Percentiles rank a stretch among this genome's conserved stretches.
phyloP scores from a whole-genome alignment of 2,888 invertebrate species.

The Prosopocoilus inquinatus region DNA sequence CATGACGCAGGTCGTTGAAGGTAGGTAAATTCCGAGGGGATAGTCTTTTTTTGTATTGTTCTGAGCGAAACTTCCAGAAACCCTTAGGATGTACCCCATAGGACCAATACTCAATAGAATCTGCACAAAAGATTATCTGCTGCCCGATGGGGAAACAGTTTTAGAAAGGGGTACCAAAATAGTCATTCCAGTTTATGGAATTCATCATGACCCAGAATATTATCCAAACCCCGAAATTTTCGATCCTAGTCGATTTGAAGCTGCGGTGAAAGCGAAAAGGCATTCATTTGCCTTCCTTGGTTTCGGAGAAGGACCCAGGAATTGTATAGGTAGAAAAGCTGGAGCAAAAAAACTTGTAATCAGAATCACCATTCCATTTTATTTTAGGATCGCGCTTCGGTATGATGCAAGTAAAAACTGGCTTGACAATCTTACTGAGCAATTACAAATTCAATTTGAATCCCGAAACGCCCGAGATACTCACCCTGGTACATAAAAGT shows the following conservation, averaged over 20 bases:
- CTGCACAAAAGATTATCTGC: constrained; percentile 9
- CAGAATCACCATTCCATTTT: too few species aligned
- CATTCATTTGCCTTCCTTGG: constrained; percentile 8
- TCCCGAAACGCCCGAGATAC: not conserved
- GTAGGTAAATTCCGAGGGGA: too few species aligned
- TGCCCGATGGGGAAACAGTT: constrained; percentile 3
- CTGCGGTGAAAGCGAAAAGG: constrained; percentile 7
- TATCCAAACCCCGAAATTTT: constrained; percentile 12
- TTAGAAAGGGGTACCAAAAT: constrained; percentile 5
- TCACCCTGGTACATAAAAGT: not conserved
- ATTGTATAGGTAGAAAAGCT: constrained; percentile 11
- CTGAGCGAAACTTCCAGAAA: too few species aligned
- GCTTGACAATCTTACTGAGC: constrained; percentile 5
- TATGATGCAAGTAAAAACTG: constrained; percentile 15
- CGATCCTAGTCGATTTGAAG: constrained; percentile 11
- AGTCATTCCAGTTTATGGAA: constrained; percentile 5
- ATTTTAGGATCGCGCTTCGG: constrained; percentile 11
- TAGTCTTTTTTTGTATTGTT: too few species aligned
- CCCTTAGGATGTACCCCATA: constrained; percentile 12
- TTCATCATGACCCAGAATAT: too few species aligned
- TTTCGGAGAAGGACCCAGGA: constrained; percentile 16
- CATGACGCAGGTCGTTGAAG: constrained; percentile 48
- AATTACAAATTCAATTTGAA: constrained; percentile 4
- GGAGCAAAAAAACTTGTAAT: not conserved
- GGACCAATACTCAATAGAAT: constrained; percentile 1